Evolutionary conservation across 2,888 invertebrate genomes (phyloP).

Genomic region (Drosophila meridionalis): DNA sequence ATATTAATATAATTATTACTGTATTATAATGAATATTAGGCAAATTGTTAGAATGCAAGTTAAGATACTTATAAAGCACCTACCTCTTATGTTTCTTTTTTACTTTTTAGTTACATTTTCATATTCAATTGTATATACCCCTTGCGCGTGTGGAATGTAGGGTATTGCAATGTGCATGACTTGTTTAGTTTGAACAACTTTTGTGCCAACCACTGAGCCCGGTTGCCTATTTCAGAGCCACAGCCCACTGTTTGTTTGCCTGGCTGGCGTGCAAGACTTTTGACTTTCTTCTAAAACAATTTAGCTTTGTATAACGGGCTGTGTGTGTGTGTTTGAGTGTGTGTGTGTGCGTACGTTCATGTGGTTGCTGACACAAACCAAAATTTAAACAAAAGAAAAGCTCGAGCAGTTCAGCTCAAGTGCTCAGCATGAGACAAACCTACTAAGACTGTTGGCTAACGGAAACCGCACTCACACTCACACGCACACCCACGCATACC

Average conservation of each 20-base stretch:
- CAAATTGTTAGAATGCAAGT: not conserved
- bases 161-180: constrained; percentile 67
- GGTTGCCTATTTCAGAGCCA: constrained; percentile 47
- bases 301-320: constrained; percentile 63
- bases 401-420: constrained; percentile 66
- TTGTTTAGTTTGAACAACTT: constrained; percentile 76
- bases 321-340: constrained; percentile 15
- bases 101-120: too few relatives aligned
- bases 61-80: too few relatives aligned
- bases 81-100: too few relatives aligned
- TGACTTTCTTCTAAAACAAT: constrained; percentile 81
- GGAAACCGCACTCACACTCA: constrained; percentile 76
- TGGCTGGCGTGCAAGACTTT: constrained; percentile 66
- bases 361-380: constrained; percentile 80
- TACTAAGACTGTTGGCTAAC: constrained; percentile 77
- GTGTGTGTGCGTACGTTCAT: constrained; percentile 60
- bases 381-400: constrained; percentile 80
- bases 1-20: too few relatives aligned
- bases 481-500: constrained; percentile 33
- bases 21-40: not conserved
- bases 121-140: not conserved
- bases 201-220: constrained; percentile 39
- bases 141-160: constrained; percentile 1
- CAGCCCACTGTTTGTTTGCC: constrained; percentile 62
- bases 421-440: constrained; percentile 74